phyloP scores from a whole-genome alignment of 2,113 vertebrate species.

The Nerophis ophidion region DNA sequence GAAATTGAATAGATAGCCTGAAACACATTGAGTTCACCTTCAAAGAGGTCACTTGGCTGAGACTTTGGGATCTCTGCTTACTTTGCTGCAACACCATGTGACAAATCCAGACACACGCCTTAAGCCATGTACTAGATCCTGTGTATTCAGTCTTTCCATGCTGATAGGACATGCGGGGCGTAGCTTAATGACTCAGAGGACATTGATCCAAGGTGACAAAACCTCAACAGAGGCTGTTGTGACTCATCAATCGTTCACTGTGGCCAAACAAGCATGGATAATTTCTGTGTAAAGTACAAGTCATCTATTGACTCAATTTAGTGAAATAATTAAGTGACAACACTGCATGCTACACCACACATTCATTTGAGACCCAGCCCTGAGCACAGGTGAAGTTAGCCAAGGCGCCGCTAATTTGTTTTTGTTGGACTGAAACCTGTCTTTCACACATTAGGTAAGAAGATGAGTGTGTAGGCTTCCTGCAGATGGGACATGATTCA shows the following conservation, averaged over 20 bases:
- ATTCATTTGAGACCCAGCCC: constrained; percentile 35
- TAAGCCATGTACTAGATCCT: constrained; percentile 55
- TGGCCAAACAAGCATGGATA: constrained; percentile 19
- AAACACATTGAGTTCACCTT: constrained; percentile 52
- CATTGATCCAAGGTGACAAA: constrained; percentile 52
- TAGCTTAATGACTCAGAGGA: constrained; percentile 43
- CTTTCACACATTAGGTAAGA: constrained; percentile 58
- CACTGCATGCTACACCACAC: constrained; percentile 7
- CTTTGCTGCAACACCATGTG: constrained; percentile 34
- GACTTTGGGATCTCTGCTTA: constrained; percentile 36
- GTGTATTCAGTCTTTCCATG: constrained; percentile 57
- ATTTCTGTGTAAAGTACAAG: constrained; percentile 27
- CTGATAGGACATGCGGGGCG: constrained; percentile 43
- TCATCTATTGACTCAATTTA: constrained; percentile 19
- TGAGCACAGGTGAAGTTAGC: constrained; percentile 33
- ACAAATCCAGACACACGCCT: constrained; percentile 49
- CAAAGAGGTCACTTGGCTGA: constrained; percentile 42
- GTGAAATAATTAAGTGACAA: constrained; percentile 19
- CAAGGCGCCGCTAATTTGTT: constrained; percentile 42
- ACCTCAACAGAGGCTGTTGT: constrained; percentile 12
- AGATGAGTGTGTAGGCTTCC: constrained; percentile 63
- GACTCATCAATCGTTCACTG: constrained; percentile 27
- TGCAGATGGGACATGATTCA: constrained; percentile 27
- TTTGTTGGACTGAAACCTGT: constrained; percentile 49
- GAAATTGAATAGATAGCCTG: constrained; percentile 26